These are phyloP conservation scores for Coboldia fuscipes DNA, from an alignment of 1,140 invertebrate genomes.

Conservation along the genomic window DNA sequence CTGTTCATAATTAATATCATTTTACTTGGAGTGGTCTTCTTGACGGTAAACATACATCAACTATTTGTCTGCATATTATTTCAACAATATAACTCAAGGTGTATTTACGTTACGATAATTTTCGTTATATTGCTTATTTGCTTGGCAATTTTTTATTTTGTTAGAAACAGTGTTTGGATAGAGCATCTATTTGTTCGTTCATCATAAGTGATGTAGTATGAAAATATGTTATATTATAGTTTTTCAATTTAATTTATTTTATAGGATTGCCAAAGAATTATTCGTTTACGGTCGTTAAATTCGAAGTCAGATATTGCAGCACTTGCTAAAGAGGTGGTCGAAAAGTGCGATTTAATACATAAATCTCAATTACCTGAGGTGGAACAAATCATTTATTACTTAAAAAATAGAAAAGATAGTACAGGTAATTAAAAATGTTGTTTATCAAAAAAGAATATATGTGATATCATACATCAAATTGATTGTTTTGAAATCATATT, in stretches of 20 bases:
- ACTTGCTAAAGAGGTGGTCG: slow-evolving; percentile 68
- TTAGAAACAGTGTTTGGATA: too few relatives aligned
- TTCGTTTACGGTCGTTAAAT: slow-evolving; percentile 65
- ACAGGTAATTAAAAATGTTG: slow-evolving; percentile 8
- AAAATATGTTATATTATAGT: slow-evolving; percentile 3
- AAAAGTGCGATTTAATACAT: slow-evolving; percentile 76
- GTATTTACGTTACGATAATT: too few relatives aligned
- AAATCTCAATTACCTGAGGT: slow-evolving; percentile 64
- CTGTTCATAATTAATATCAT: too few relatives aligned
- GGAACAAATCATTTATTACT: slow-evolving; percentile 78
- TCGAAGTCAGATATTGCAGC: slow-evolving; percentile 55
- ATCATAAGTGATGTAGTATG: slow-evolving; percentile 5
- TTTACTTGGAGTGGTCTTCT: too few relatives aligned
- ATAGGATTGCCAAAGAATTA: slow-evolving; percentile 60
- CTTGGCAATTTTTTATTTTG: too few relatives aligned
- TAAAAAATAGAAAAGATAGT: slow-evolving; percentile 57
- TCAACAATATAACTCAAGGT: too few relatives aligned
- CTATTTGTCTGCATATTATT: too few relatives aligned
- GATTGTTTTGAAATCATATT: neutral
- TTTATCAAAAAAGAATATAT: slow-evolving; percentile 1
- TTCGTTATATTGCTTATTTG: too few relatives aligned
- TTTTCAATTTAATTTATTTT: slow-evolving; percentile 8
- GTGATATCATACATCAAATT: neutral
- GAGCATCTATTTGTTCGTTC: too few relatives aligned
- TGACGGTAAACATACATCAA: too few relatives aligned